Base-by-base conservation (phyloP, 2,888 invertebrate species). In the Drosophila pullipes region DNA sequence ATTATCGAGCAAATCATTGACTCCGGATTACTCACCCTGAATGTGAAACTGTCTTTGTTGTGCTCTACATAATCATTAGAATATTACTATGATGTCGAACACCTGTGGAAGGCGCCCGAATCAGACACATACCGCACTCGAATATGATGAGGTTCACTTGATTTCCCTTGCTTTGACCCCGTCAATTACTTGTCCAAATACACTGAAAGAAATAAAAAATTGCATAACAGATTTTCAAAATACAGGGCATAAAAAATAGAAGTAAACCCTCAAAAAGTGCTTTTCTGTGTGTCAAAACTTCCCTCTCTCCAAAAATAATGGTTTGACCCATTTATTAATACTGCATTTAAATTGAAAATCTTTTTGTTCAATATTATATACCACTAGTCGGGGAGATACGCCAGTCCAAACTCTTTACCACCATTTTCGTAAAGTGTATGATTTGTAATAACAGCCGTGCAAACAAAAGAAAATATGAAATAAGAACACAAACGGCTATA, bases 21-120 rank as follows among this genome's bases (percentile, higher is more conserved):
- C 70, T 78, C 67, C 57, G 69, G 71, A 70, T 84, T 81, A 90
- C 66, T 86, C 86, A 86, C 86, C 87, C 87, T 89, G 87, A 86
- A 86, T 90, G 86, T 90, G 87, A 52, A 49, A 33, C 47, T 44
- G 22, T 41, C 35, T 61, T 65, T 75, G 62, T 55, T 57, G n/a
- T 25, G 62, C 60, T 72, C 68, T 44, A 66, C 63, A 63, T 63
- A 39, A 65, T 69, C 74, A 78, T 81, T 74, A 66, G 47, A 47
- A 66, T 62, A 66, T 66, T 35, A 57, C 37, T 30, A 13, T 30
- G 57, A 52, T 55, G 55, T 31, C 54, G 55, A 62, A 69, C 88
- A 85, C 83, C 85, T 89, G 74, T 62, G 30, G 63, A 65, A 69
- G 54, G 54, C 50, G 64, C 60, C 39, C 39, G 44, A 47, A 59